Evolutionary conservation across 2,888 invertebrate species (phyloP).

Genomic region (Drosophila peninsularis): DNA sequence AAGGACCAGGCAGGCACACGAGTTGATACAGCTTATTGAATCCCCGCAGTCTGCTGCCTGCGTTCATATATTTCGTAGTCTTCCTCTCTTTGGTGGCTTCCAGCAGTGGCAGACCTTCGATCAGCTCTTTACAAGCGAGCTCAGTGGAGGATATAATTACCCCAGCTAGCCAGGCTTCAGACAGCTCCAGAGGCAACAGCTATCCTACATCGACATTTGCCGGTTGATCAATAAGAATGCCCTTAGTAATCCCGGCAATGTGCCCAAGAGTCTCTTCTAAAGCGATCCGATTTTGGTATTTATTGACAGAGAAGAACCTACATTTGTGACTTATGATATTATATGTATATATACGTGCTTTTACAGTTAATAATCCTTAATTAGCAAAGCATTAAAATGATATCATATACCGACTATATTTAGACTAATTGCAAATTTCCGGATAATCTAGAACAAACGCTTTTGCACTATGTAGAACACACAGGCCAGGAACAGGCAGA

Average conservation of each 20-base stretch:
- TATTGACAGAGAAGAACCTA: not conserved
- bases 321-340: slow-evolving; percentile 34
- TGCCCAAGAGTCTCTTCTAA: slow-evolving; percentile 75
- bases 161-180: slow-evolving; percentile 7
- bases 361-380: slow-evolving; percentile 35
- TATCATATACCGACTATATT: slow-evolving; percentile 23
- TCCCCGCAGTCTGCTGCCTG: too few relatives aligned
- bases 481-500: slow-evolving; percentile 94
- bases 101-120: slow-evolving; percentile 27
- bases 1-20: too few relatives aligned
- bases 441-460: slow-evolving; percentile 89
- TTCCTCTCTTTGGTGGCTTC: slow-evolving; percentile 2
- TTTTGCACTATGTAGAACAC: slow-evolving; percentile 97
- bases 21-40: too few relatives aligned
- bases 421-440: not conserved
- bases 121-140: slow-evolving; percentile 39
- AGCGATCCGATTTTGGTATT: slow-evolving; percentile 5
- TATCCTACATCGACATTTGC: slow-evolving; percentile 77
- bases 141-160: slow-evolving; percentile 41
- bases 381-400: slow-evolving; percentile 37
- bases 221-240: slow-evolving; percentile 74
- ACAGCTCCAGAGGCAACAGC: slow-evolving; percentile 32
- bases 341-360: slow-evolving; percentile 44
- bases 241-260: slow-evolving; percentile 73
- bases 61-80: too few relatives aligned